These are phyloP conservation scores for Hypsibius dujardini DNA, from an alignment of 1,140 invertebrate species.

Conservation along the genomic window DNA sequence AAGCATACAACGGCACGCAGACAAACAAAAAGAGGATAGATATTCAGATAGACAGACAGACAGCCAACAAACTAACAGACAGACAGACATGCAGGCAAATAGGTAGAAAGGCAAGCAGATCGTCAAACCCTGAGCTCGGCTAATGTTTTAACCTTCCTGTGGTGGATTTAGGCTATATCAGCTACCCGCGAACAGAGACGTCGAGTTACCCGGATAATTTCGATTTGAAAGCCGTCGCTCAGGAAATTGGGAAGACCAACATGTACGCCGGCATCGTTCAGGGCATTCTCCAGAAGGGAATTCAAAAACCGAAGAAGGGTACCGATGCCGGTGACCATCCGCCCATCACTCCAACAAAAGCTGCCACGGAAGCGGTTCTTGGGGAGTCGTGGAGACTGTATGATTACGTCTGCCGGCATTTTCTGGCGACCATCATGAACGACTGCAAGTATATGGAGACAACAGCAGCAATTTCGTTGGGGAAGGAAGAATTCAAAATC, in stretches of 20 bases:
- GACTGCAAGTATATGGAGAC: slow-evolving; percentile 76
- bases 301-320: slow-evolving; percentile 67
- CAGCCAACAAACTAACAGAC: too few species aligned
- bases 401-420: slow-evolving; percentile 89
- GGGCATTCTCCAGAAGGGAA: slow-evolving; percentile 29
- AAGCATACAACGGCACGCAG: too few species aligned
- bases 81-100: too few species aligned
- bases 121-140: too few species aligned
- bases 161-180: slow-evolving; percentile 84
- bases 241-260: neutral
- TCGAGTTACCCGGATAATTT: slow-evolving; percentile 89
- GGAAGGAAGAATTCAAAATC: slow-evolving; percentile 63
- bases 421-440: slow-evolving; percentile 60
- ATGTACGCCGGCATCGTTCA: neutral
- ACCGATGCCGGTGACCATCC: slow-evolving; percentile 94
- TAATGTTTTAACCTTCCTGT: too few species aligned
- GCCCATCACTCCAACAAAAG: slow-evolving; percentile 90
- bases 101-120: too few species aligned
- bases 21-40: too few species aligned
- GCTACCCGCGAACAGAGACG: slow-evolving; percentile 88
- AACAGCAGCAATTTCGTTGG: slow-evolving; percentile 54
- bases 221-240: slow-evolving; percentile 43
- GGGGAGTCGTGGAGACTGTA: slow-evolving; percentile 79
- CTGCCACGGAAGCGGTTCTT: slow-evolving; percentile 56
- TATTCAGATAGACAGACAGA: too few species aligned